These are phyloP conservation scores for Melanophora roralis DNA, from an alignment of 2,888 invertebrate genomes.

Conservation along the genomic window DNA sequence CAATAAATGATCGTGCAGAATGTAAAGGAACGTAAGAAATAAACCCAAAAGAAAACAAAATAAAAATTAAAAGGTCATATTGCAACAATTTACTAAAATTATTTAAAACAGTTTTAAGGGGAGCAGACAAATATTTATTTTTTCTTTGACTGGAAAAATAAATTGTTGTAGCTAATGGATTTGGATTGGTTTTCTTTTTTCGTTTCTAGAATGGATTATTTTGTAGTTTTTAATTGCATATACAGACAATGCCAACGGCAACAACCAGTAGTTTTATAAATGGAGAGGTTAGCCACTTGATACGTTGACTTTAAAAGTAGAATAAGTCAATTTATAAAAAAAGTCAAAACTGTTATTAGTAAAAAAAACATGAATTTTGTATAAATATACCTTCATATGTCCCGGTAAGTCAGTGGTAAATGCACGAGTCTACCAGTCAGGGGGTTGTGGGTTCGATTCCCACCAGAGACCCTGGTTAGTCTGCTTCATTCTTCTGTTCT, in stretches of 20 bases:
- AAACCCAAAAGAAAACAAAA: neutral
- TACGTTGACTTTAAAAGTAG: too few species aligned
- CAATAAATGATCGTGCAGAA: neutral
- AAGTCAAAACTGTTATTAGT: too few species aligned
- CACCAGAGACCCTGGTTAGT: too few species aligned
- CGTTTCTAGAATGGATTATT: constrained; percentile 2
- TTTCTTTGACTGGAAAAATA: neutral
- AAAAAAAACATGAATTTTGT: too few species aligned
- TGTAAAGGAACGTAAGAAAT: neutral
- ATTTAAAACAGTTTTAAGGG: neutral
- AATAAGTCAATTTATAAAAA: too few species aligned
- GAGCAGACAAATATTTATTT: neutral
- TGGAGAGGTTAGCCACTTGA: constrained; percentile 52
- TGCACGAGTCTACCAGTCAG: too few species aligned
- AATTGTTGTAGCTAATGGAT: neutral
- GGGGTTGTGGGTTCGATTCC: too few species aligned
- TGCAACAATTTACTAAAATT: neutral
- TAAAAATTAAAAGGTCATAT: constrained; percentile 23
- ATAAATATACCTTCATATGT: too few species aligned
- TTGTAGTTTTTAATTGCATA: constrained; percentile 27
- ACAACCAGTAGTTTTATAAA: constrained; percentile 9
- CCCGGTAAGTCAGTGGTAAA: too few species aligned
- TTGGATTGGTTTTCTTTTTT: neutral
- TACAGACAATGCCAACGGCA: constrained; percentile 32
- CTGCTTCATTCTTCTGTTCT: too few species aligned